phyloP scores from a whole-genome alignment of 2,113 vertebrate species.

The Onychorhynchus coronatus region DNA sequence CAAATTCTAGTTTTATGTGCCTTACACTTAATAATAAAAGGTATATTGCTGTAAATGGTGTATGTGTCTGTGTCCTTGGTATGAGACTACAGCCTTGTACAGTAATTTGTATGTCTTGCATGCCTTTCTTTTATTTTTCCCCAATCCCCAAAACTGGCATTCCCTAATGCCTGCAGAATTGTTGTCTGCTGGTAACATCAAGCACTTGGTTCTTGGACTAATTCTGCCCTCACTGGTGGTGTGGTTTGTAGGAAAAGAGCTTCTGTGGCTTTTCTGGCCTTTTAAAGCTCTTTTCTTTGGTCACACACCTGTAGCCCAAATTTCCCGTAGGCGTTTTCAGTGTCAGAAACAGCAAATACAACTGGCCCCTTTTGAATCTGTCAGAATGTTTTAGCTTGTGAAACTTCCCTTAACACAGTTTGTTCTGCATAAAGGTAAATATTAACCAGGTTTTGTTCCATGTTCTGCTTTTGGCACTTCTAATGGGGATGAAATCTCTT shows the following conservation, averaged over 20 bases:
- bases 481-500: not conserved
- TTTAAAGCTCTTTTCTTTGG: not conserved
- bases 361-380: not conserved
- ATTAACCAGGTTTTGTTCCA: accelerated
- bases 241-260: not conserved
- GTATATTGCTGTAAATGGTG: slow-evolving; percentile 26
- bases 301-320: not conserved
- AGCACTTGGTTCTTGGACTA: not conserved
- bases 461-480: not conserved
- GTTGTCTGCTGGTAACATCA: not conserved
- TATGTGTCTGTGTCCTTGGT: slow-evolving; percentile 47
- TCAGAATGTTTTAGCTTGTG: not conserved
- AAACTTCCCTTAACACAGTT: not conserved
- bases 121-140: not conserved
- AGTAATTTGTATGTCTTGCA: slow-evolving; percentile 29
- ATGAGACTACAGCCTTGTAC: not conserved
- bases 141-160: not conserved
- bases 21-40: slow-evolving; percentile 57
- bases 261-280: not conserved
- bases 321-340: not conserved
- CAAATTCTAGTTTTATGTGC: slow-evolving; percentile 61
- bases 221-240: not conserved
- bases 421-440: not conserved
- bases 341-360: not conserved
- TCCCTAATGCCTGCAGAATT: slow-evolving; percentile 8